Evolutionary conservation across 2,113 vertebrate species (phyloP), one percentile per base, ranked within the genome.

Genomic region (Cyanistes caeruleus): DNA sequence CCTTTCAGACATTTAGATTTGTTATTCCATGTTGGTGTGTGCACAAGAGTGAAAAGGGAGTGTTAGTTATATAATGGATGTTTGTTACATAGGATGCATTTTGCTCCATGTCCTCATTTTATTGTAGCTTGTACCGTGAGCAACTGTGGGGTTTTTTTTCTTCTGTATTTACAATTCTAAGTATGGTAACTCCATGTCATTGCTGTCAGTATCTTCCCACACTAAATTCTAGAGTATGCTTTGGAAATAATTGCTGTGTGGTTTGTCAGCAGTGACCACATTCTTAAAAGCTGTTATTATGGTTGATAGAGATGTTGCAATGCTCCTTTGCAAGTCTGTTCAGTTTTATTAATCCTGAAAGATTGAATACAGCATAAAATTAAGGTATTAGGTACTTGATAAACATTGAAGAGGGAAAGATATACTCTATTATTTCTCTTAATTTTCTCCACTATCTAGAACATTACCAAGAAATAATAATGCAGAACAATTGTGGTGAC

Each of bases 121-220:
- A 65, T 39, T 55, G 33, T 78, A 82, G 39, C 14, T 70, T 70
- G 20, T 55, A 33, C 17, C 9, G 20, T 27, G 27, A 59, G 5
- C 17, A 48, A 1, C 11, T 41, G 3, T 64, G 44, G 6, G 20
- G 2, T 0, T 3, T 35, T 33, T 44, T 59, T 51, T 17, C 39
- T 81, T 31, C 10, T 56, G 21, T 28, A 37, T 41, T 74, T 10
- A 1, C 25, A 27, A 11, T 89, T 89, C 52, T 74, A 35, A 46
- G 19, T 56, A 21, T 52, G 59, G 23, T 19, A 85, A 22, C 25
- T 88, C 43, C 9, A 3, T 14, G 13, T 44, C 24, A 8, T 15
- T 68, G 30, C 51, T 77, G 31, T 39, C 52, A 46, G 35, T 37
- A 20, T 73, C n/a, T 79, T 88, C n/a, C 27, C 31, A 70, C 23